These are phyloP conservation scores for Cirrhinus mrigala DNA, from an alignment of 2,797 vertebrate species.

Conservation along the genomic window DNA sequence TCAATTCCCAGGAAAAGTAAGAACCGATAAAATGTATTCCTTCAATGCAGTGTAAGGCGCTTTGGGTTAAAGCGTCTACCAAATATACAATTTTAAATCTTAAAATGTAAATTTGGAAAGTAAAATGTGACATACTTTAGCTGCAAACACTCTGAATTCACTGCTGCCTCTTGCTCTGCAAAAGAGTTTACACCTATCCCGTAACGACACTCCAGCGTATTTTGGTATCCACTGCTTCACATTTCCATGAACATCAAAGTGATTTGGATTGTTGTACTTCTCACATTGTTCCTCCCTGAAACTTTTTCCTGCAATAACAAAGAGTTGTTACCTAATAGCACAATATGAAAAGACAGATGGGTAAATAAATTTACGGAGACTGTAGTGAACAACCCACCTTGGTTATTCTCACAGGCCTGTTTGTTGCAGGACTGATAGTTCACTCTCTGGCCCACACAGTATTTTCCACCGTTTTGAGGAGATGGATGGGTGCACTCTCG, in stretches of 20 bases:
- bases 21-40: neutral
- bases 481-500: constrained; percentile 86
- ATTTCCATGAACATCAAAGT: constrained; percentile 86
- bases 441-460: constrained; percentile 92
- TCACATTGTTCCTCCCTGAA: constrained; percentile 96
- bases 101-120: neutral
- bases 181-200: constrained; percentile 94
- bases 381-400: constrained; percentile 74
- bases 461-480: constrained; percentile 89
- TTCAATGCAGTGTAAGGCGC: neutral
- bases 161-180: constrained; percentile 90
- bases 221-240: constrained; percentile 94
- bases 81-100: constrained; percentile 13
- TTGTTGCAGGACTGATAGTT: constrained; percentile 92
- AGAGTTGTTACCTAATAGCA: constrained; percentile 12
- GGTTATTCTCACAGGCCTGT: constrained; percentile 76
- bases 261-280: constrained; percentile 88
- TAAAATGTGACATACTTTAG: constrained; percentile 81
- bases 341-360: neutral
- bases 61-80: neutral
- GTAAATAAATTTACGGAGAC: neutral
- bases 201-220: constrained; percentile 90
- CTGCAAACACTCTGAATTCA: constrained; percentile 94
- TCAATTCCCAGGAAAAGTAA: neutral
- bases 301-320: constrained; percentile 82